phyloP scores from a whole-genome alignment of 2,888 invertebrate species.

The Ormyrus pomaceus region DNA sequence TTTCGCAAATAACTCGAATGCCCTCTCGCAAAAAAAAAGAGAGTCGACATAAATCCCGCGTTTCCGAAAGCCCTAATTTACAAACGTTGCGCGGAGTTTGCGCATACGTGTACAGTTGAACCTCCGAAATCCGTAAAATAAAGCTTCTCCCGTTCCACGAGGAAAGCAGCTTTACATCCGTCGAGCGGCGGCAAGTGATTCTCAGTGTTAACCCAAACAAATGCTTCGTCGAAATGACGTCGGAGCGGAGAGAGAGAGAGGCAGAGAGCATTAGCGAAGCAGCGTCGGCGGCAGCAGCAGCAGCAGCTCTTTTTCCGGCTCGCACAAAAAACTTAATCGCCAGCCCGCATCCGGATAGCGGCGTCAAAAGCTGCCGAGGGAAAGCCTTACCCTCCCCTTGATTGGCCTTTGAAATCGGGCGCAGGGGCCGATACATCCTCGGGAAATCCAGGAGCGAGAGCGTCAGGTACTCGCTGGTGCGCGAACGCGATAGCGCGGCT shows the following conservation, averaged over 20 bases:
- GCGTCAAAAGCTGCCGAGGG: conserved; percentile 12
- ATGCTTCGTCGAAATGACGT: conserved; percentile 40
- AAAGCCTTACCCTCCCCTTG: conserved; percentile 8
- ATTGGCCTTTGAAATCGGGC: conserved; percentile 44
- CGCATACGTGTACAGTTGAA: conserved; percentile 15
- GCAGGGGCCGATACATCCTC: conserved; percentile 17
- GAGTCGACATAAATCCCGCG: conserved; percentile 29
- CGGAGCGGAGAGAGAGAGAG: background rate
- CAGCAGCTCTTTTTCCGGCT: background rate
- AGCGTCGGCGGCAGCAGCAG: background rate
- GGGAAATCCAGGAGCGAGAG: background rate
- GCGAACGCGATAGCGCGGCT: conserved; percentile 49
- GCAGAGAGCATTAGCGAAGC: conserved; percentile 23
- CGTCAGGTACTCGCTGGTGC: conserved; percentile 35
- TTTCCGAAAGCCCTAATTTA: conserved; percentile 42
- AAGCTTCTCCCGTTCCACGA: conserved; percentile 33
- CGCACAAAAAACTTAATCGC: conserved; percentile 42
- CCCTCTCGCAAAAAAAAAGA: background rate
- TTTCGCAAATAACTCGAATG: too few species aligned
- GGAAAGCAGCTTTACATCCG: conserved; percentile 40
- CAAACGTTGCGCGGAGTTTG: conserved; percentile 40
- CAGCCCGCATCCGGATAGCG: conserved; percentile 26
- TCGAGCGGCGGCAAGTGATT: conserved; percentile 6
- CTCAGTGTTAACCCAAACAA: conserved; percentile 46
- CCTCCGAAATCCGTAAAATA: conserved; percentile 51